Conservation (phyloP, 2,113 vertebrate genomes). For the Vimba vimba region DNA sequence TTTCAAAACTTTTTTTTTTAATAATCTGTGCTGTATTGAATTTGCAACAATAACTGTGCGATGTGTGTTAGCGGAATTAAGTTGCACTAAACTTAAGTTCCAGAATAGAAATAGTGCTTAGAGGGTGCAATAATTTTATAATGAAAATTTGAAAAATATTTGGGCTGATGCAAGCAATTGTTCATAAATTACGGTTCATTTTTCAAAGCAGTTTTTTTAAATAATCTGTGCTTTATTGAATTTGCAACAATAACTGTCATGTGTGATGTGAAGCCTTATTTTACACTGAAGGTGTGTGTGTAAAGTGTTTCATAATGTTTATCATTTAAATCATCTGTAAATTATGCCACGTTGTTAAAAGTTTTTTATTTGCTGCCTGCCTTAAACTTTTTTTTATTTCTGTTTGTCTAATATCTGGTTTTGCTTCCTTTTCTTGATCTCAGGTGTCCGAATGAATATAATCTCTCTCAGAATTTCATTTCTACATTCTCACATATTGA, state of each 20-base stretch:
- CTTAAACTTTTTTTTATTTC: not conserved
- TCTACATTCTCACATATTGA: not conserved
- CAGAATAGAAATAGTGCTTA: too few species aligned
- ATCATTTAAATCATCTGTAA: not conserved
- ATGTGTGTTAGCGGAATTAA: too few species aligned
- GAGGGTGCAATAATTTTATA: not conserved
- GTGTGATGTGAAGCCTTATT: not conserved
- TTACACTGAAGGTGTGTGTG: too few species aligned
- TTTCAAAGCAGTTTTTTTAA: not conserved
- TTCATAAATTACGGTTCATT: not conserved
- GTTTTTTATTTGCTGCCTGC: too few species aligned
- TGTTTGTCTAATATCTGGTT: not conserved
- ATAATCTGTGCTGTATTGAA: too few species aligned
- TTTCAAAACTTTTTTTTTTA: too few species aligned
- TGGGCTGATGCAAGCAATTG: too few species aligned
- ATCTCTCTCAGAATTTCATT: not conserved
- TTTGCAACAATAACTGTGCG: too few species aligned
- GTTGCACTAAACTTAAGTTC: too few species aligned
- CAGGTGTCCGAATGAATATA: not conserved
- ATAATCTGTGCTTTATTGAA: not conserved
- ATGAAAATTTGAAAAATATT: not conserved
- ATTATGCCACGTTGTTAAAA: not conserved
- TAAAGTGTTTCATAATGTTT: not conserved
- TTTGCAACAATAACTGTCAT: not conserved
- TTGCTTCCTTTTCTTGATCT: not conserved